Evolutionary conservation across 2,113 vertebrate species (phyloP).

Genomic region (Pao palembangensis): DNA sequence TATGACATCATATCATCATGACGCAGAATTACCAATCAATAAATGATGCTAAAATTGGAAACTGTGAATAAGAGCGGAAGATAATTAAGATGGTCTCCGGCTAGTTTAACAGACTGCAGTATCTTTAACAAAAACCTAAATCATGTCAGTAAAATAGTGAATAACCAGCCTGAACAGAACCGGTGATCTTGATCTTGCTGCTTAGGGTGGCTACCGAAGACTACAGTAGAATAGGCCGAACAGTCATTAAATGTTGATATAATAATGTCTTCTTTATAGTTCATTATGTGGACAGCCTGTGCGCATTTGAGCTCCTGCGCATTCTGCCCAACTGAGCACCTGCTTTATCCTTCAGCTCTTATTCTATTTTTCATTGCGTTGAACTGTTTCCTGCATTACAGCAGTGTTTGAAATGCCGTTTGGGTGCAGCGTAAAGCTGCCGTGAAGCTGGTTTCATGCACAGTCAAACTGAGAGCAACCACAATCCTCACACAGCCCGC

Average conservation of each 20-base stretch:
- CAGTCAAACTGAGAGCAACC: neutral
- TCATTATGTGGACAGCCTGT: conserved; percentile 9
- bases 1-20: too few relatives aligned
- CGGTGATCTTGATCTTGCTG: too few relatives aligned
- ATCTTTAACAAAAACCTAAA: too few relatives aligned
- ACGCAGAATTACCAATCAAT: too few relatives aligned
- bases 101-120: too few relatives aligned
- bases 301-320: conserved; percentile 29
- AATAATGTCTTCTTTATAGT: conserved; percentile 5
- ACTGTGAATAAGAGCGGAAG: too few relatives aligned
- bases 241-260: conserved; percentile 37
- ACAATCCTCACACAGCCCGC: neutral
- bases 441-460: neutral
- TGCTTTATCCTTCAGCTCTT: conserved; percentile 17
- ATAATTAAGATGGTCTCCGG: too few relatives aligned
- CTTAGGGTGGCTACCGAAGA: too few relatives aligned
- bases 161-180: too few relatives aligned
- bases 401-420: neutral
- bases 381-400: conserved; percentile 12
- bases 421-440: conserved; percentile 2
- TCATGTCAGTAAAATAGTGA: too few relatives aligned
- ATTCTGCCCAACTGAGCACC: neutral
- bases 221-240: neutral
- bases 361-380: conserved; percentile 13
- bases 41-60: too few relatives aligned